Percentiles rank a stretch among this genome's conserved stretches.
Conservation (phyloP, 2,113 vertebrate genomes). For the Neofelis nebulosa region DNA sequence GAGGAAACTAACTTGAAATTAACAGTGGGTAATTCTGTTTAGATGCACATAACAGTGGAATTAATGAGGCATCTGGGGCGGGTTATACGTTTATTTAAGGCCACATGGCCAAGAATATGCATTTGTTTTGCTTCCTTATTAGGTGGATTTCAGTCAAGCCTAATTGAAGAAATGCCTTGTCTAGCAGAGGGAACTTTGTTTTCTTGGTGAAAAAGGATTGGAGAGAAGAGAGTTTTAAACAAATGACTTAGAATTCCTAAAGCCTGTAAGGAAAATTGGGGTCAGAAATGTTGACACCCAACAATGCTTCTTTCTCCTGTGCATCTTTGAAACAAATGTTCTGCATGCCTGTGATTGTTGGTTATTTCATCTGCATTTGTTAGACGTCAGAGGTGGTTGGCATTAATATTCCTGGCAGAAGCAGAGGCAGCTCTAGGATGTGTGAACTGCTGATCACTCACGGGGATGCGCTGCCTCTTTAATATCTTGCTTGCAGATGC, state of each 20-base stretch:
- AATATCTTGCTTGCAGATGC: constrained; percentile 84
- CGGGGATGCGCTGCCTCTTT: constrained; percentile 79
- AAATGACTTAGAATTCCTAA: constrained; percentile 70
- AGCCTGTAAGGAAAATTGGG: background rate
- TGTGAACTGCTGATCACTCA: constrained; percentile 82
- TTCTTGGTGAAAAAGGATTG: background rate
- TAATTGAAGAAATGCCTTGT: background rate
- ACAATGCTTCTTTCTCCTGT: background rate
- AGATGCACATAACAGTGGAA: constrained; percentile 57
- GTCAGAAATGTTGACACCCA: background rate
- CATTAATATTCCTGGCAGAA: constrained; percentile 84
- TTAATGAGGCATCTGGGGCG: constrained; percentile 37
- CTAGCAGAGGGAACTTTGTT: constrained; percentile 66
- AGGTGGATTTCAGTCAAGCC: background rate
- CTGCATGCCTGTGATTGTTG: background rate
- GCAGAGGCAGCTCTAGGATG: constrained; percentile 63
- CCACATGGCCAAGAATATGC: background rate
- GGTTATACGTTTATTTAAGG: constrained; percentile 46
- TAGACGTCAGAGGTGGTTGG: constrained; percentile 63
- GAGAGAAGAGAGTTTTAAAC: constrained; percentile 57
- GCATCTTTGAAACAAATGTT: constrained; percentile 8
- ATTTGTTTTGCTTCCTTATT: constrained; percentile 29
- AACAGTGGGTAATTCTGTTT: constrained; percentile 50
- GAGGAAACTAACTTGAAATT: constrained; percentile 65
- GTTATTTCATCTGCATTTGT: constrained; percentile 74